Evolutionary conservation across 2,797 vertebrate genomes (phyloP), one percentile per base, ranked within the genome.

Genomic region (Scolopax bukidnonensis): DNA sequence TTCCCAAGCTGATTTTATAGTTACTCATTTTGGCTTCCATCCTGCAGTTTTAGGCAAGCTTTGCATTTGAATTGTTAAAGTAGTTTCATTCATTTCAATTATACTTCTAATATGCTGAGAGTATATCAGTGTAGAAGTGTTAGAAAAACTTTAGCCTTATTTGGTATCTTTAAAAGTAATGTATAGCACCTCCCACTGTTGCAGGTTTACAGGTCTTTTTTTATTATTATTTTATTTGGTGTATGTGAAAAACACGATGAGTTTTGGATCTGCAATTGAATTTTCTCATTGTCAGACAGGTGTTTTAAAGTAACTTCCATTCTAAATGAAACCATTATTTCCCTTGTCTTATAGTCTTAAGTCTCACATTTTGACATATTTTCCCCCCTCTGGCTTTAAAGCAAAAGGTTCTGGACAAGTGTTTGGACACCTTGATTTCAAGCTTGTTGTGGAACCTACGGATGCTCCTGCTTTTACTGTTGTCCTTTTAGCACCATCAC

Each of bases 361-460:
- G 5, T 82, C 82, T 78, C 20, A 87, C 7, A 11, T 47, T 76
- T 51, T 89, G 11, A 8, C 30, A 8, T 27, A 67, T 60, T 61
- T 47, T 73, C 1, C 40, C 51, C 24, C 6, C 9, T 87, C 28
- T 94, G 41, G 12, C 50, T 96, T 16, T 96, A 75, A 98, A 99
- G 99, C 98, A 82, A 99, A 99, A 98, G 98, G 97, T 24, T 98
- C 99, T 36, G 99, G 99, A 33, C 99, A 99, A 88, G 98, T 99
- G 53, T 99, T 99, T 96, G 99, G 99, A 68, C 99, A 99, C 90
- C 97, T 99, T 97, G 99, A 99, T 97, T 99, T 99, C 96, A 99
- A 99, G 96, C 98, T 99, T 28, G 98, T 99, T 8, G 98, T 99
- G 41, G 99, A 99, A 96, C 98, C 99, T 3, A 93, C 98, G 0